These are phyloP conservation scores for Thunnus albacares DNA, from an alignment of 2,797 vertebrate genomes.

Conservation along the genomic window DNA sequence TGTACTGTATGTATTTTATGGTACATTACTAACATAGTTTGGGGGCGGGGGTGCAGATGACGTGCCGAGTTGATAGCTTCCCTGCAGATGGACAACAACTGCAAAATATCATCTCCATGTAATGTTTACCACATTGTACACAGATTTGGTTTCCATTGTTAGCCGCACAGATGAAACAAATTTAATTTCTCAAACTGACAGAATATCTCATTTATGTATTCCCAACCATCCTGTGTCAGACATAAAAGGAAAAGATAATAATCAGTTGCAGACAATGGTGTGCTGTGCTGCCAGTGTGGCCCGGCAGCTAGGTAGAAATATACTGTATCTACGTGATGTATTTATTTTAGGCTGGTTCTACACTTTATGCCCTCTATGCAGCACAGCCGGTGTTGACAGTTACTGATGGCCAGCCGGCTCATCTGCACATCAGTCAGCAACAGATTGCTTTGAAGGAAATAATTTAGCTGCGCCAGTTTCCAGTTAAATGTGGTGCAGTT, in stretches of 20 bases:
- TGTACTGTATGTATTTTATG: neutral
- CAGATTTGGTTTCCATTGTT: neutral
- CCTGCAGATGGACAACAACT: neutral
- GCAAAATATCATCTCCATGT: neutral
- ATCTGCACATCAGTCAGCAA: constrained; percentile 42
- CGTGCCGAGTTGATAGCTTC: neutral
- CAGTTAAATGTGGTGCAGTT: constrained; percentile 13
- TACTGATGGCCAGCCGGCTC: constrained; percentile 20
- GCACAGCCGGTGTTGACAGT: constrained; percentile 28
- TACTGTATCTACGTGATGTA: constrained; percentile 11
- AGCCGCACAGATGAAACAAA: neutral
- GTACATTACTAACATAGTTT: neutral
- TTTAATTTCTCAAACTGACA: neutral
- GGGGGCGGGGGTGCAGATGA: neutral
- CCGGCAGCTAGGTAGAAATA: constrained; percentile 28
- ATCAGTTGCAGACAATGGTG: constrained; percentile 32
- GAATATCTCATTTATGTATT: constrained; percentile 3
- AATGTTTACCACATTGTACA: constrained; percentile 21
- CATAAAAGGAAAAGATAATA: constrained; percentile 30
- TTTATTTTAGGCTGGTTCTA: constrained; percentile 38
- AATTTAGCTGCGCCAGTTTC: constrained; percentile 8
- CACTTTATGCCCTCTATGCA: constrained; percentile 6
- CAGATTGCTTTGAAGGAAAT: constrained; percentile 4
- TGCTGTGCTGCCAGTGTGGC: constrained; percentile 9
- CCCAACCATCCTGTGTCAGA: neutral